A percentile compares a stretch with the other conserved stretches of the same genome.
Conservation (phyloP, 2,888 invertebrate species). For the Macrosoma leucophasiata region DNA sequence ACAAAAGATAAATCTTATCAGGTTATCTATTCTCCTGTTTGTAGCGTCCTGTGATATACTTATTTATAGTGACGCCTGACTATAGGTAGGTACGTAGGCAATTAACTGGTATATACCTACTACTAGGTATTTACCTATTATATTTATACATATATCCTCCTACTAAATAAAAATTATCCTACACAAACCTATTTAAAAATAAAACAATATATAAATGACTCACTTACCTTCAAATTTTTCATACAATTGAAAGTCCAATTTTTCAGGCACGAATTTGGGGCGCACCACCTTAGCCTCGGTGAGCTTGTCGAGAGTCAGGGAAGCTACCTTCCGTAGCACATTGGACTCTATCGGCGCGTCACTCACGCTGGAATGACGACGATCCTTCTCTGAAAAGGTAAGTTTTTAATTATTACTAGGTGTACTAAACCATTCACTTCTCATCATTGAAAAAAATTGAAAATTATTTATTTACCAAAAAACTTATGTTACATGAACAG, state of each 20-base stretch:
- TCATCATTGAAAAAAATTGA: no score
- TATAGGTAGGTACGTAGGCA: no score
- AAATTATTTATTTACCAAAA: no score
- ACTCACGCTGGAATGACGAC: constrained; percentile 68
- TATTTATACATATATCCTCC: no score
- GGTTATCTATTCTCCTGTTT: constrained; percentile 43
- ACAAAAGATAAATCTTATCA: constrained; percentile 41
- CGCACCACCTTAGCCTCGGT: constrained; percentile 80
- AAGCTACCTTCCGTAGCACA: constrained; percentile 89
- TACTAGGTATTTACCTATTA: no score
- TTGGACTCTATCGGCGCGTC: constrained; percentile 77
- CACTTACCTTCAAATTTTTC: constrained; percentile 94
- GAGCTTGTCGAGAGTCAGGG: constrained; percentile 84
- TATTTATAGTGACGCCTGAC: constrained; percentile 2
- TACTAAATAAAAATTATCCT: no score
- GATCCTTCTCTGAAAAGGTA: constrained; percentile 51
- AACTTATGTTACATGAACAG: no score
- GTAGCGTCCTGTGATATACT: constrained; percentile 10
- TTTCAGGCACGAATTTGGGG: constrained; percentile 88
- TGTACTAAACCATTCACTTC: no score
- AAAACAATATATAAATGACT: neutral
- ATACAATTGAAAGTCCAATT: constrained; percentile 89
- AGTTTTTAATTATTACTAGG: no score
- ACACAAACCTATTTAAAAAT: neutral
- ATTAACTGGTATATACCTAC: no score